These are phyloP conservation scores for Podotricha telesiphe DNA, from an alignment of 2,888 invertebrate species.

Conservation along the genomic window DNA sequence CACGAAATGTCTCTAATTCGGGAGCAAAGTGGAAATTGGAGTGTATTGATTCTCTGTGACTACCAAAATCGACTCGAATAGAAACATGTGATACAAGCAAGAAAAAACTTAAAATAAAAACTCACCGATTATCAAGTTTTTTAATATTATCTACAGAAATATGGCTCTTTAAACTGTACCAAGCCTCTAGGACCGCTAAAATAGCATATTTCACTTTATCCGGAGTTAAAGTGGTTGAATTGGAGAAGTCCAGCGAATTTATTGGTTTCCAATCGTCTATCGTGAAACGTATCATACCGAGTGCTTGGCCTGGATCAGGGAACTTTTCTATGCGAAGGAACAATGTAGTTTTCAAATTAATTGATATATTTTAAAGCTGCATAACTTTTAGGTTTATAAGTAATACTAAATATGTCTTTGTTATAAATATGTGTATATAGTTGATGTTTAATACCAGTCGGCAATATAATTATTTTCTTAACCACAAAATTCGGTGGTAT, in stretches of 20 bases:
- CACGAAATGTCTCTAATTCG: no score
- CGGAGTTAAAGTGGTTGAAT: slow-evolving; percentile 25
- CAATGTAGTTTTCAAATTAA: background rate
- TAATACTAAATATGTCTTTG: background rate
- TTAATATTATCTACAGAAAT: slow-evolving; percentile 17
- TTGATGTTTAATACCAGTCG: no score
- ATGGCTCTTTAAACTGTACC: slow-evolving; percentile 32
- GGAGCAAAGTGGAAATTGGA: no score
- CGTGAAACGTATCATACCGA: slow-evolving; percentile 54
- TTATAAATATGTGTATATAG: no score
- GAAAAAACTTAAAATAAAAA: background rate
- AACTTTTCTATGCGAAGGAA: slow-evolving; percentile 55
- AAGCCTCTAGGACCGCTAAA: slow-evolving; percentile 34
- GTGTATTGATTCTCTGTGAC: no score
- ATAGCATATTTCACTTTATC: slow-evolving; percentile 40
- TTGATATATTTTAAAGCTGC: background rate
- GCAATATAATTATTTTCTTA: no score
- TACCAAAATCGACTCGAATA: no score
- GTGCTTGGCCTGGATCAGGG: slow-evolving; percentile 56
- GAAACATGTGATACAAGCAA: no score
- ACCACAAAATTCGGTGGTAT: no score
- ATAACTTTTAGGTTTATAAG: no score
- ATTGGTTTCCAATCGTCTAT: slow-evolving; percentile 56
- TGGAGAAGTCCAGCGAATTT: slow-evolving; percentile 8
- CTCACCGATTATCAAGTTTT: slow-evolving; percentile 17